phyloP scores from a whole-genome alignment of 2,113 vertebrate species.

The Halichoeres trimaculatus region DNA sequence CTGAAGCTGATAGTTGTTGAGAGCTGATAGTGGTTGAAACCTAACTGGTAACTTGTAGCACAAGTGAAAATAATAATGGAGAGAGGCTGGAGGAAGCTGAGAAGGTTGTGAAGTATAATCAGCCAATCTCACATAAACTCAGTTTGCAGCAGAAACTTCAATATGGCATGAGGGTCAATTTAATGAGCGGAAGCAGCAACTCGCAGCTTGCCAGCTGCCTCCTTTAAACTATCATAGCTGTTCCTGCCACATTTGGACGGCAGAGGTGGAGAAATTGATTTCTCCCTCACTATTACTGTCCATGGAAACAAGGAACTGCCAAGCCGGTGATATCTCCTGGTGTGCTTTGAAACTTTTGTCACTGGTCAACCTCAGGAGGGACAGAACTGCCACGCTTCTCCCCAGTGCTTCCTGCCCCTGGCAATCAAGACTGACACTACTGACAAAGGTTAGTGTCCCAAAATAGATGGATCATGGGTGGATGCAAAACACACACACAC shows the following conservation, averaged over 20 bases:
- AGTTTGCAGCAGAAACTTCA: slow-evolving; percentile 51
- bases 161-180: slow-evolving; percentile 69
- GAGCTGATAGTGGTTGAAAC: slow-evolving; percentile 29
- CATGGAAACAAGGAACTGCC: slow-evolving; percentile 57
- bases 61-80: slow-evolving; percentile 44
- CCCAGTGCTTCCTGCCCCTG: slow-evolving; percentile 24
- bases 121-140: slow-evolving; percentile 47
- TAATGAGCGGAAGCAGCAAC: slow-evolving; percentile 75
- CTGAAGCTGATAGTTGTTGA: slow-evolving; percentile 30
- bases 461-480: slow-evolving; percentile 40
- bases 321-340: slow-evolving; percentile 49
- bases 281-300: slow-evolving; percentile 63
- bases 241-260: slow-evolving; percentile 66
- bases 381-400: slow-evolving; percentile 33
- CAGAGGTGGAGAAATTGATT: slow-evolving; percentile 63
- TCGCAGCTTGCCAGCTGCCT: slow-evolving; percentile 71
- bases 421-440: slow-evolving; percentile 29
- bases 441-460: slow-evolving; percentile 41
- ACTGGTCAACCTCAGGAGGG: slow-evolving; percentile 57
- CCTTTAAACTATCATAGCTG: slow-evolving; percentile 63
- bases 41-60: slow-evolving; percentile 33
- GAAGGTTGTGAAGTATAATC: slow-evolving; percentile 35
- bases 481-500: slow-evolving; percentile 8
- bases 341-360: slow-evolving; percentile 57
- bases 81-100: slow-evolving; percentile 14